These are phyloP conservation scores for Phoeniculus purpureus DNA, from an alignment of 2,797 vertebrate genomes.

Conservation along the genomic window DNA sequence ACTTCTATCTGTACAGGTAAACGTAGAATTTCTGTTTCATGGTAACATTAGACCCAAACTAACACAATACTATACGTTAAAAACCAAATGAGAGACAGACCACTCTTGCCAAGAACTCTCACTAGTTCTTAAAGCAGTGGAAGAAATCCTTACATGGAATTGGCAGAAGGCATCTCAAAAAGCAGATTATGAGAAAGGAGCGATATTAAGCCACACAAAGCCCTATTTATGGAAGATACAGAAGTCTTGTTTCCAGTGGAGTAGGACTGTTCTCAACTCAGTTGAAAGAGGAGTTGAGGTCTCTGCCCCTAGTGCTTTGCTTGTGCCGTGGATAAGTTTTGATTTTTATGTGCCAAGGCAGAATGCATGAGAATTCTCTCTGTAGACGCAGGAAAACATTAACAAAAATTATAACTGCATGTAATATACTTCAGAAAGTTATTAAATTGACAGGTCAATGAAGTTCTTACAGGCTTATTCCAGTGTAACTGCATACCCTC, in stretches of 20 bases:
- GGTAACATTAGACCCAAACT: neutral
- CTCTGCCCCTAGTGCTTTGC: neutral
- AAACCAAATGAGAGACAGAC: neutral
- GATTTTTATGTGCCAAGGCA: neutral
- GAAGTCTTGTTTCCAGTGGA: neutral
- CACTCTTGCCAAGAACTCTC: neutral
- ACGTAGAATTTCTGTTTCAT: neutral
- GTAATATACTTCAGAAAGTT: conserved; percentile 19
- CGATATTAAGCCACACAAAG: neutral
- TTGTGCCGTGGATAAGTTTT: neutral
- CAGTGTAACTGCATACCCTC: neutral
- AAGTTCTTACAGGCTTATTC: conserved; percentile 33
- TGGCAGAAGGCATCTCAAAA: neutral
- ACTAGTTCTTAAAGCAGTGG: neutral
- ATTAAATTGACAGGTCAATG: conserved; percentile 38
- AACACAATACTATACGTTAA: neutral
- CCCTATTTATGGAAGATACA: neutral
- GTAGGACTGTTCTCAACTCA: neutral
- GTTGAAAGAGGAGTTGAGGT: neutral
- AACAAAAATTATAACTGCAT: neutral
- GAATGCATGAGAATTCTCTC: neutral
- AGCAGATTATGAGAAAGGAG: neutral
- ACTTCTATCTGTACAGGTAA: neutral
- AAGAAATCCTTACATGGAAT: neutral
- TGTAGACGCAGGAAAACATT: neutral